phyloP scores from a whole-genome alignment of 2,113 vertebrate genomes.

The Nothobranchius kuhntae region DNA sequence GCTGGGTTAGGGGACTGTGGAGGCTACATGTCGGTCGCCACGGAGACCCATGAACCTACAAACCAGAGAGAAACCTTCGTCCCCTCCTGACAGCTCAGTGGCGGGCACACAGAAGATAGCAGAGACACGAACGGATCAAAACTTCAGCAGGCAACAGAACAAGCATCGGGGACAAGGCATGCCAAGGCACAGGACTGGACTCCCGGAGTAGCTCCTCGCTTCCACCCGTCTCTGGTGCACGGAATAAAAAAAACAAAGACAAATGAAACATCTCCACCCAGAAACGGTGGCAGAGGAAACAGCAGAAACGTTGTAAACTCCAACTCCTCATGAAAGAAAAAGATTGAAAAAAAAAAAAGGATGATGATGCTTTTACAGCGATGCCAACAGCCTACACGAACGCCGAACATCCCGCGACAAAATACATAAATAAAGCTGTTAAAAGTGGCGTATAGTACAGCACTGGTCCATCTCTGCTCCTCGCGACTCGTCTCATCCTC shows the following conservation, averaged over 20 bases:
- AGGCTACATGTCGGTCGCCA: slow-evolving; percentile 64
- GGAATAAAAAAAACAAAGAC: slow-evolving; percentile 20
- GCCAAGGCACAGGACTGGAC: slow-evolving; percentile 78
- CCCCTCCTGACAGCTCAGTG: slow-evolving; percentile 47
- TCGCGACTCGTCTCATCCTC: slow-evolving; percentile 57
- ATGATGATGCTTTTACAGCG: slow-evolving; percentile 79
- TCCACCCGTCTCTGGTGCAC: slow-evolving; percentile 40
- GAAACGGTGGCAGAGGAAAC: slow-evolving; percentile 62
- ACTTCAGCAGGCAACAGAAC: slow-evolving; percentile 80
- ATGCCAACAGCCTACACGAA: slow-evolving; percentile 79
- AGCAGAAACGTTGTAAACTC: slow-evolving; percentile 73
- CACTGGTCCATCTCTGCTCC: slow-evolving; percentile 81
- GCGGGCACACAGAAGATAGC: slow-evolving; percentile 57
- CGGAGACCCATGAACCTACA: slow-evolving; percentile 58
- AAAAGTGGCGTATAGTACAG: slow-evolving; percentile 88
- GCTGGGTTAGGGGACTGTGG: slow-evolving; percentile 30
- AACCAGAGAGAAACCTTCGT: background rate
- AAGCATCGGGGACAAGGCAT: slow-evolving; percentile 71
- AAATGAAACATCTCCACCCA: slow-evolving; percentile 65
- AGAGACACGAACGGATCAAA: slow-evolving; percentile 64
- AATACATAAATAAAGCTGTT: slow-evolving; percentile 93
- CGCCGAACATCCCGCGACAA: slow-evolving; percentile 74
- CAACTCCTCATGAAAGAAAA: slow-evolving; percentile 19
- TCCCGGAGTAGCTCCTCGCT: slow-evolving; percentile 49
- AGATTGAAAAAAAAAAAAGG: background rate